Evolutionary conservation across 2,113 vertebrate species (phyloP).

Genomic region (Octodon degus): DNA sequence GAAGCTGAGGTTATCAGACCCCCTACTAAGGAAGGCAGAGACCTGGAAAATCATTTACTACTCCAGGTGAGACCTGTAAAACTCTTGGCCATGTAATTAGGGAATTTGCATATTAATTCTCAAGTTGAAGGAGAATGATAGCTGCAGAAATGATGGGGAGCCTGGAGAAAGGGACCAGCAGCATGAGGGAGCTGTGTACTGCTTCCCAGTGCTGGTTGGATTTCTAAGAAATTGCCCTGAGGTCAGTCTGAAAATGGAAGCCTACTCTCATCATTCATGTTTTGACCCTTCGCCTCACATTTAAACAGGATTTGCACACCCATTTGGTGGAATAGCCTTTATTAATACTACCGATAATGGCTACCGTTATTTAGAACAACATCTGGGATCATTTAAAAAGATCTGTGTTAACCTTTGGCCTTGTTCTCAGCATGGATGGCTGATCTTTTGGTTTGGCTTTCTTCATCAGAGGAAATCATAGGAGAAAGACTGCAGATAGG

Average conservation of each 20-base stretch:
- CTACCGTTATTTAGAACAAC: constrained; percentile 69
- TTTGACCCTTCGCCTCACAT: constrained; percentile 58
- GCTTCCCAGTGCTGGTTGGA: constrained; percentile 1
- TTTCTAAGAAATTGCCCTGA: constrained; percentile 53
- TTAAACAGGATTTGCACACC: constrained; percentile 50
- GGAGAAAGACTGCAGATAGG: constrained; percentile 17
- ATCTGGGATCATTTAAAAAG: constrained; percentile 65
- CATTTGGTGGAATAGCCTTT: constrained; percentile 66
- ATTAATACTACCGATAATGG: constrained; percentile 67
- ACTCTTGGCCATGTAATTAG: constrained; percentile 55
- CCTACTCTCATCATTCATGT: constrained; percentile 32
- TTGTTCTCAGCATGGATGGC: constrained; percentile 62
- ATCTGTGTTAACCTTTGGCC: constrained; percentile 56
- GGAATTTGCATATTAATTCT: constrained; percentile 70
- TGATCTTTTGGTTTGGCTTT: constrained; percentile 57
- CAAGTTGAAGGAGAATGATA: neutral
- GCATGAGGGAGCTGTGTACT: neutral
- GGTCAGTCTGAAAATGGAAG: constrained; percentile 20
- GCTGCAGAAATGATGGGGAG: neutral
- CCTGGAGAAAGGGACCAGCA: neutral
- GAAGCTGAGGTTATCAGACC: constrained; percentile 60
- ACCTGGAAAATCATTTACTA: constrained; percentile 64
- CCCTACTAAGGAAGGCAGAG: constrained; percentile 51
- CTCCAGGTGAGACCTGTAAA: constrained; percentile 63
- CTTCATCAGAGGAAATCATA: neutral